These are phyloP conservation scores for Petrocephalus microphthalmus DNA, from an alignment of 2,113 vertebrate genomes.

Conservation along the genomic window DNA sequence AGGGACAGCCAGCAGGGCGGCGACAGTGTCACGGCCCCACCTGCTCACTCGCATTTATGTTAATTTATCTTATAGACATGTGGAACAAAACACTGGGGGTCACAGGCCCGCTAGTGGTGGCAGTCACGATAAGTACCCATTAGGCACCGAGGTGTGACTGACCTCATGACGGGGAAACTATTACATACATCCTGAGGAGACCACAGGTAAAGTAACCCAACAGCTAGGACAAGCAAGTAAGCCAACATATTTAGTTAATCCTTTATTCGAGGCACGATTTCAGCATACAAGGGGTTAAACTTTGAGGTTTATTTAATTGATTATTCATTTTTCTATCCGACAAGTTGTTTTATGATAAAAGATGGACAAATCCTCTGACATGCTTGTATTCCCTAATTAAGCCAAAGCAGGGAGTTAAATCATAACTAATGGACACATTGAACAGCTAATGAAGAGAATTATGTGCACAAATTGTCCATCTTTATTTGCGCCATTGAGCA, in stretches of 20 bases:
- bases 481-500: not conserved
- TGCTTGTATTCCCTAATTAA: not conserved
- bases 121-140: not conserved
- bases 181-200: not conserved
- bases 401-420: not conserved
- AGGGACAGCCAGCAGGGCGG: not conserved
- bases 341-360: not conserved
- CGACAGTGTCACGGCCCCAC: not conserved
- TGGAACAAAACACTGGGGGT: not conserved
- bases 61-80: not conserved
- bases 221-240: not conserved
- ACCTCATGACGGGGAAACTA: not conserved
- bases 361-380: not conserved
- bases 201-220: not conserved
- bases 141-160: not conserved
- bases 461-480: not conserved
- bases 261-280: not conserved
- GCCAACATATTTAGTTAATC: not conserved
- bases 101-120: not conserved
- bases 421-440: conserved; percentile 1
- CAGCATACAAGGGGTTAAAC: not conserved
- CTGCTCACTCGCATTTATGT: too few species aligned
- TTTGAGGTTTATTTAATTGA: not conserved
- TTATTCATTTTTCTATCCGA: not conserved
- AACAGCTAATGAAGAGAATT: not conserved